A percentile compares a stretch with the other conserved stretches of the same genome.
Conservation (phyloP, 2,888 invertebrate genomes). For the Apocheima hispidaria region DNA sequence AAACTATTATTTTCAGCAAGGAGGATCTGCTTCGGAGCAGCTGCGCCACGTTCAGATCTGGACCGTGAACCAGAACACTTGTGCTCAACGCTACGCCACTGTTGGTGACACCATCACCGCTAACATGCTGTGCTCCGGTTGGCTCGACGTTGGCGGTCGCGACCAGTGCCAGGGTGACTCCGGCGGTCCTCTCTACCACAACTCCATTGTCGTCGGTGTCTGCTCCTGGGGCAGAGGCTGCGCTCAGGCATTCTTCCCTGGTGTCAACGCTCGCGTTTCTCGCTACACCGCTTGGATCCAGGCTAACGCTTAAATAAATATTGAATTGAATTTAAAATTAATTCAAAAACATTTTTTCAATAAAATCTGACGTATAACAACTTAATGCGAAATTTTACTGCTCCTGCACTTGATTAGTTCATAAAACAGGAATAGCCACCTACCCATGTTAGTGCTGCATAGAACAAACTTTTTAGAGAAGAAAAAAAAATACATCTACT, state of each 20-base stretch:
- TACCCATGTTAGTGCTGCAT: no score
- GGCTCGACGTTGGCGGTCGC: slow-evolving; percentile 67
- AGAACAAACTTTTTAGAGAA: no score
- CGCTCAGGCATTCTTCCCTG: slow-evolving; percentile 52
- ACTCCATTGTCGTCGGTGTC: slow-evolving; percentile 58
- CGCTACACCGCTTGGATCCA: slow-evolving; percentile 61
- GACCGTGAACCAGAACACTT: slow-evolving; percentile 51
- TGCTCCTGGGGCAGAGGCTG: slow-evolving; percentile 57
- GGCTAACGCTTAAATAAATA: slow-evolving; percentile 50
- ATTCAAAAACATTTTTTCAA: neutral
- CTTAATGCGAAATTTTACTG: neutral
- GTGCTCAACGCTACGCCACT: slow-evolving; percentile 44
- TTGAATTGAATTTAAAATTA: slow-evolving; percentile 44
- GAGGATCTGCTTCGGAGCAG: slow-evolving; percentile 38
- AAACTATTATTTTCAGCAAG: slow-evolving; percentile 24
- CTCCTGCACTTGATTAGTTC: no score
- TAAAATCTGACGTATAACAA: neutral
- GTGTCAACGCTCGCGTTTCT: slow-evolving; percentile 61
- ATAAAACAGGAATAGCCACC: no score
- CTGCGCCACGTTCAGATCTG: slow-evolving; percentile 56
- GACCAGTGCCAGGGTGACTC: slow-evolving; percentile 71
- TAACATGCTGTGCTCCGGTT: slow-evolving; percentile 58
- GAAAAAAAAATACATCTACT: no score
- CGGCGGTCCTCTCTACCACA: slow-evolving; percentile 69
- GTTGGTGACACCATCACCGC: slow-evolving; percentile 41